Base-by-base conservation (phyloP, 2,113 vertebrate genomes). In the Lasiurus borealis region DNA sequence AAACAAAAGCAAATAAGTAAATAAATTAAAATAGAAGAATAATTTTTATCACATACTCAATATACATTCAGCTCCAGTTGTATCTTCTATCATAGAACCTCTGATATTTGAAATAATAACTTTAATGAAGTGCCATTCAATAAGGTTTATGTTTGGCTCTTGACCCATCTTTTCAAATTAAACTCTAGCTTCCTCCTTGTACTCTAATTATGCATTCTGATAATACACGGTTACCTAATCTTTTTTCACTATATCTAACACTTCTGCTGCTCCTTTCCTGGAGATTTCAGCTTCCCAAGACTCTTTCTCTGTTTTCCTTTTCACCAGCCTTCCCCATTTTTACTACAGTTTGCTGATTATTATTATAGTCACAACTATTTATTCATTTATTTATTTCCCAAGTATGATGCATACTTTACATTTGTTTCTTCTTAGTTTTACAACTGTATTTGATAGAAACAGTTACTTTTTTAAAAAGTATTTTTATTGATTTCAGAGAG, bases 151-250 rank as follows among this genome's bases (percentile, higher is more conserved):
- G 12, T 10, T 78, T 89, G 10, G 10, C 19, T 77, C 13, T 77
- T 86, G 12, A 64, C 13, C 12, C 66, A 7, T 18, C 36, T 85
- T 36, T 59, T 7, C 6, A 68, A 48, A 62, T 2, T 16, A 72
- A 68, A 21, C 62, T 29, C 12, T 57, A n/a, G 5, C 23, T 95
- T 73, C 6, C 16, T 75, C 13, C 13, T 78, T 82, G 2, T 25
- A 0, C 18, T 69, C 1, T 15, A 57, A 0, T 3, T 8, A 40
- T 5, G 1, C 16, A 2, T 2, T n/a, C 19, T 75, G 31, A 36
- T 52, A 31, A 59, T 8, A 46, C 16, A 64, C 13, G 18, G 6
- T 48, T 16, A 57, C 3, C 36, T 92, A 21, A 12, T 6, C 19
- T 46, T 77, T 9, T 82, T 31, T 21, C 1, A 34, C 6, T 9